Base-by-base conservation (phyloP, 2,888 invertebrate genomes). In the Amblyjoppa proteus region DNA sequence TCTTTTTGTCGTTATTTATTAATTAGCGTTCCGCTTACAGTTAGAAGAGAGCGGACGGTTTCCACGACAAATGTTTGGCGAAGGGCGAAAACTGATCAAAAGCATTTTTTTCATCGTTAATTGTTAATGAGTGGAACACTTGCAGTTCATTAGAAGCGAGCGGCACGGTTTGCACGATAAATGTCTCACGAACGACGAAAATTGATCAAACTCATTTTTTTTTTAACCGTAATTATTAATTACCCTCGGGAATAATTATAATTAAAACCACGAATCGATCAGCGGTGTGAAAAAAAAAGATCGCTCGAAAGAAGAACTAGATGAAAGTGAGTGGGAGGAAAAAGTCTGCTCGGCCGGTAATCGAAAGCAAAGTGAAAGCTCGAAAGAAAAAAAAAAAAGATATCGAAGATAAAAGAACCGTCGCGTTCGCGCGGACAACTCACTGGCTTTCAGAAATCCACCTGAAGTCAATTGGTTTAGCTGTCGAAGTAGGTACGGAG, bases 401-500 rank as follows among this genome's bases (percentile, higher is more conserved):
- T 11, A 4, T 1, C 20, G 7, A 20, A 28, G 20, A 58, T 58
- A 1, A 58, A 58, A 58, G 58, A 58, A 41, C 66, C 38, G 38
- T 38, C 9, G 38, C 9, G 7, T 9, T 9, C 2, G 38, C 38
- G 38, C 34, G 28, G 70, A 70, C 93, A 93, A 96, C 96, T 96
- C 97, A 98, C 98, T 99, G 51, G 99, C 96, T 92, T 95, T 92
- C 53, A 99, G 95, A 20, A 99, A 98, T 89, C 95, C 96, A 53
- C 99, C 99, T 16, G 95, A 93, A 0, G 99, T 99, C n/a, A 97
- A 95, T 88, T 96, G 95, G 34, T 97, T 96, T 34, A 99, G 96
- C 89, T 96, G 95, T 56, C 96, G 94, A 51, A 99, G 95, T 45
- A 99, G 95, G 94, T 97, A 99, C 1, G 99, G 99, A 0, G 99